phyloP scores from a whole-genome alignment of 2,113 vertebrate species.

The Ursus arctos region DNA sequence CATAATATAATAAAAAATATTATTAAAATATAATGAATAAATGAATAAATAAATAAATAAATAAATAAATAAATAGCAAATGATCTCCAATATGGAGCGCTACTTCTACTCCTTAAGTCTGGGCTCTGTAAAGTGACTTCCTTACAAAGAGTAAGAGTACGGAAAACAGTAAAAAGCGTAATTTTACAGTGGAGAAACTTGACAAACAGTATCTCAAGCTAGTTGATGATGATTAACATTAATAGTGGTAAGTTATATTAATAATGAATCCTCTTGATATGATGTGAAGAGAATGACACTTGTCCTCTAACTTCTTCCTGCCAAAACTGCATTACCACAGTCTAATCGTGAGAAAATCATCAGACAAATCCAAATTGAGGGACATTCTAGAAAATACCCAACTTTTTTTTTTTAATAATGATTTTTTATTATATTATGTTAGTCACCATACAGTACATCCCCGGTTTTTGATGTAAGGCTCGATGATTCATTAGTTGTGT shows the following conservation, averaged over 20 bases:
- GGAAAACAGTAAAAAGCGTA: not conserved
- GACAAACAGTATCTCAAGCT: not conserved
- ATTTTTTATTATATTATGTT: no score
- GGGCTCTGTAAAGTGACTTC: not conserved
- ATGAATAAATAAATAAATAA: no score
- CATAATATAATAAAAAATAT: no score
- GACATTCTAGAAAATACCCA: not conserved
- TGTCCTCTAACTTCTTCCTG: not conserved
- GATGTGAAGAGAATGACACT: not conserved
- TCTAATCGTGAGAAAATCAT: not conserved
- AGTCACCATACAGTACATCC: no score
- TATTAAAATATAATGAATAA: no score
- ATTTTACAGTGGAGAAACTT: slow-evolving; percentile 11
- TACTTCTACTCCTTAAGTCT: not conserved
- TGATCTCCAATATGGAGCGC: not conserved
- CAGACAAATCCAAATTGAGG: not conserved
- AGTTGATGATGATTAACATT: not conserved
- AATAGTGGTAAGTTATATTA: not conserved
- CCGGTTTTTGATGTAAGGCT: no score
- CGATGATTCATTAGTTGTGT: no score
- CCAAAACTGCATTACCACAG: not conserved
- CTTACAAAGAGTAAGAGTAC: not conserved
- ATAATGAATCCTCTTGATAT: not conserved
- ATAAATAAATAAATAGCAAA: no score
- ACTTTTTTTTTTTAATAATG: not conserved